Percentiles rank a stretch among this genome's conserved stretches.
phyloP scores from a whole-genome alignment of 2,797 vertebrate species.

The Ctenochaetus hawaiiensis region DNA sequence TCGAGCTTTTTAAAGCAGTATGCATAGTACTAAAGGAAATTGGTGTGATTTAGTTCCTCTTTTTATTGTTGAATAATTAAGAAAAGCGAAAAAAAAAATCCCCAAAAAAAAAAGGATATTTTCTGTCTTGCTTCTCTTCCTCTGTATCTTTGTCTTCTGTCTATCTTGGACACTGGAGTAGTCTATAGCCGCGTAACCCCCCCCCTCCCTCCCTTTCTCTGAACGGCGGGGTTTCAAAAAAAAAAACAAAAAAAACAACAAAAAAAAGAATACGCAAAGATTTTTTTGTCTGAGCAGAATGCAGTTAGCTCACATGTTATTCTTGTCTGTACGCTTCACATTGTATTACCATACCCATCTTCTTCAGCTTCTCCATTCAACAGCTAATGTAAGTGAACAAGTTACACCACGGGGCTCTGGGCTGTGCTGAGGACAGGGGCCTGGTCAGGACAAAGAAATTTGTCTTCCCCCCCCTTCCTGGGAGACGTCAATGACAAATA shows the following conservation, averaged over 20 bases:
- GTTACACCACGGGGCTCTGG: constrained; percentile 85
- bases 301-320: constrained; percentile 90
- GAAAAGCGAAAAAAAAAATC: constrained; percentile 84
- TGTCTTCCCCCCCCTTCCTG: not conserved
- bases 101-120: constrained; percentile 34
- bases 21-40: constrained; percentile 89
- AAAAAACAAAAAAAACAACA: constrained; percentile 74
- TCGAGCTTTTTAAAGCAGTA: constrained; percentile 73
- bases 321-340: constrained; percentile 90
- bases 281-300: constrained; percentile 90
- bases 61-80: constrained; percentile 87
- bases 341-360: constrained; percentile 89
- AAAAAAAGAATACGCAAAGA: too few relatives aligned
- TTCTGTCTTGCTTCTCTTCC: constrained; percentile 81
- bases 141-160: constrained; percentile 81
- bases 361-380: constrained; percentile 94
- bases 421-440: constrained; percentile 73
- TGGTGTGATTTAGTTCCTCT: constrained; percentile 91
- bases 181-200: constrained; percentile 84
- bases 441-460: constrained; percentile 17
- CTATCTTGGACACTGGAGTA: constrained; percentile 83
- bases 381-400: constrained; percentile 93
- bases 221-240: constrained; percentile 76
- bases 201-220: constrained; percentile 39
- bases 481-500: constrained; percentile 11